phyloP scores from a whole-genome alignment of 1,140 invertebrate genomes.

The Lepidurus couesii region DNA sequence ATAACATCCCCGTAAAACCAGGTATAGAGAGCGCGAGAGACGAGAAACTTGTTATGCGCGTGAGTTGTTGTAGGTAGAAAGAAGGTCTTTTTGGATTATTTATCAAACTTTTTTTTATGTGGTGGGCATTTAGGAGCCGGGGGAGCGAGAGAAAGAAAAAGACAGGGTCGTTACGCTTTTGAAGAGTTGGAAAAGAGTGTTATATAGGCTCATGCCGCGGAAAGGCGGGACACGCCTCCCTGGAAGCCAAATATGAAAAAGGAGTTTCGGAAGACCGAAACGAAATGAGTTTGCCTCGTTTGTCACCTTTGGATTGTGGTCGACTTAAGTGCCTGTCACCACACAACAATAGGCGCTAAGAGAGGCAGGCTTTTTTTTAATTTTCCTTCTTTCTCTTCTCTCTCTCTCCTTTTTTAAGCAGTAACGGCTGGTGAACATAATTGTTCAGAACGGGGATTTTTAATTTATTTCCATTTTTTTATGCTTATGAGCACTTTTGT shows the following conservation, averaged over 20 bases:
- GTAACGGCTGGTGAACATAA: background rate
- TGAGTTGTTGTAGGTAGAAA: background rate
- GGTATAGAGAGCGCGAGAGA: background rate
- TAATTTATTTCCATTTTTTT: too few species aligned
- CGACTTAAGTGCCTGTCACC: conserved; percentile 5
- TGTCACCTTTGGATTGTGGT: background rate
- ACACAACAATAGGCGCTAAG: background rate
- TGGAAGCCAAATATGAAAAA: background rate
- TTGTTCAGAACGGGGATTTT: background rate
- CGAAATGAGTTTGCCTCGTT: background rate
- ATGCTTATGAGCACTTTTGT: too few species aligned
- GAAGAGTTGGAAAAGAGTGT: background rate
- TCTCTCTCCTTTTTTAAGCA: background rate
- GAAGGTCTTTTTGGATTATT: background rate
- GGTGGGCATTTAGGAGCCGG: background rate
- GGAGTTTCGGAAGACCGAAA: background rate
- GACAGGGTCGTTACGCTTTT: background rate
- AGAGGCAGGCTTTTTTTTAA: background rate
- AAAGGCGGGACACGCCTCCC: background rate
- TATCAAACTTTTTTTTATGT: background rate
- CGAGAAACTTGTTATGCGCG: background rate
- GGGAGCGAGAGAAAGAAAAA: conserved; percentile 6
- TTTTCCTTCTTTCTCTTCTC: background rate
- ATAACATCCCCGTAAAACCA: background rate
- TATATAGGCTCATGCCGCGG: too few species aligned